phyloP scores from a whole-genome alignment of 2,113 vertebrate genomes.

The Cebus imitator region DNA sequence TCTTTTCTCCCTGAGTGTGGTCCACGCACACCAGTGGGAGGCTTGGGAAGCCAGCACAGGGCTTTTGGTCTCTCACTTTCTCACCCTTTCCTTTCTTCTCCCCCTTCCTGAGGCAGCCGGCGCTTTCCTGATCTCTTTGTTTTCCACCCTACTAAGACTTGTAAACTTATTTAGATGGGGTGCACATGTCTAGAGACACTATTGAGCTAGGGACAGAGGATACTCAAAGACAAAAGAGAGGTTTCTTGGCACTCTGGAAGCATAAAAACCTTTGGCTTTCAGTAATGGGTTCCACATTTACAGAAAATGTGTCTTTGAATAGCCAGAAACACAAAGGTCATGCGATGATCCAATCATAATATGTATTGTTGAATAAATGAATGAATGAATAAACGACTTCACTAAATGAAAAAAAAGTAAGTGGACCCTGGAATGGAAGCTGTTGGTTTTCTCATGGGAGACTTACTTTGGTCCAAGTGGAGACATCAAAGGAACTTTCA shows the following conservation, averaged over 20 bases:
- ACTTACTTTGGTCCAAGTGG: neutral
- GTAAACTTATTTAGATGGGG: neutral
- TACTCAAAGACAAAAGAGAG: constrained; percentile 28
- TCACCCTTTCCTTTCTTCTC: neutral
- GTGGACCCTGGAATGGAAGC: neutral
- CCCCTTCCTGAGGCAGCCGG: neutral
- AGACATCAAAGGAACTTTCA: neutral
- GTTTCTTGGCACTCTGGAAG: neutral
- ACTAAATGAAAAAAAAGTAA: neutral
- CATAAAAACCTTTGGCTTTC: neutral
- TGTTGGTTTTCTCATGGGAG: neutral
- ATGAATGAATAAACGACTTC: neutral
- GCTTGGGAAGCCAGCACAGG: neutral
- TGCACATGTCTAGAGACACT: neutral
- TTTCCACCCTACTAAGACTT: neutral
- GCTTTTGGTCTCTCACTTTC: neutral
- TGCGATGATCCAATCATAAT: neutral
- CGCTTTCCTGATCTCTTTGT: neutral
- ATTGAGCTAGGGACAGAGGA: neutral
- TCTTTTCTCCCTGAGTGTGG: neutral
- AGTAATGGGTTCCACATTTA: constrained; percentile 8
- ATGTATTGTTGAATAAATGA: neutral
- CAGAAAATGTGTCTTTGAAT: neutral
- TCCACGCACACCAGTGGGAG: neutral
- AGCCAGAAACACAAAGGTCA: neutral